phyloP scores from a whole-genome alignment of 2,888 invertebrate species.

The Prostheceraeus crozeri region DNA sequence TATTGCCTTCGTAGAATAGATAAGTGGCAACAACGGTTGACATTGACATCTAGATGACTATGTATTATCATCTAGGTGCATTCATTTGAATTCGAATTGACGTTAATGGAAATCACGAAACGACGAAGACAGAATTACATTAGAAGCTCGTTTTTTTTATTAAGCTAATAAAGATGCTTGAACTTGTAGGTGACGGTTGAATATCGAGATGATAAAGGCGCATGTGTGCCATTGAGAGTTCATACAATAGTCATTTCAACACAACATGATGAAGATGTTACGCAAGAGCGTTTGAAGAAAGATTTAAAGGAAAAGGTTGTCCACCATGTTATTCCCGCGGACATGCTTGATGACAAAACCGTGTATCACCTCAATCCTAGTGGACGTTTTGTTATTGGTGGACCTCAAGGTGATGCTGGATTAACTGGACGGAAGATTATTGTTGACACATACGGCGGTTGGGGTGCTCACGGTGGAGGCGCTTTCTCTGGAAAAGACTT shows the following conservation, averaged over 20 bases:
- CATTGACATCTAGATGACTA: too few species aligned
- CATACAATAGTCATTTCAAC: slow-evolving; percentile 94
- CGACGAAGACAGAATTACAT: too few species aligned
- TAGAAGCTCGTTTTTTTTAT: too few species aligned
- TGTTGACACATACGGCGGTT: slow-evolving; percentile 97
- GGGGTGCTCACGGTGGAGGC: slow-evolving; percentile 99
- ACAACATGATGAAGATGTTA: slow-evolving; percentile 87
- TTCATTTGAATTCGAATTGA: too few species aligned
- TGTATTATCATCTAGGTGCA: too few species aligned
- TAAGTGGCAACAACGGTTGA: too few species aligned
- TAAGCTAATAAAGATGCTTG: too few species aligned
- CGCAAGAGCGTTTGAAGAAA: slow-evolving; percentile 70
- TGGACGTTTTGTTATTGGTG: slow-evolving; percentile 88
- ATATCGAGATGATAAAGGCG: slow-evolving; percentile 81
- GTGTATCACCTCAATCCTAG: slow-evolving; percentile 93
- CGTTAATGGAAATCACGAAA: too few species aligned
- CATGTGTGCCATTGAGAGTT: slow-evolving; percentile 85
- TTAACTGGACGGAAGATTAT: slow-evolving; percentile 97
- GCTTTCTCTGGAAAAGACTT: slow-evolving; percentile 98
- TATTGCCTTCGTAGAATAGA: too few species aligned
- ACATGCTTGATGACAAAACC: slow-evolving; percentile 83
- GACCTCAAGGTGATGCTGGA: slow-evolving; percentile 91
- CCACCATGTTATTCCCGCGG: slow-evolving; percentile 78
- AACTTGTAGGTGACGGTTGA: slow-evolving; percentile 97
- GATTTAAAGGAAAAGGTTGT: slow-evolving; percentile 83